phyloP scores from a whole-genome alignment of 2,888 invertebrate species.

The Syritta pipiens region DNA sequence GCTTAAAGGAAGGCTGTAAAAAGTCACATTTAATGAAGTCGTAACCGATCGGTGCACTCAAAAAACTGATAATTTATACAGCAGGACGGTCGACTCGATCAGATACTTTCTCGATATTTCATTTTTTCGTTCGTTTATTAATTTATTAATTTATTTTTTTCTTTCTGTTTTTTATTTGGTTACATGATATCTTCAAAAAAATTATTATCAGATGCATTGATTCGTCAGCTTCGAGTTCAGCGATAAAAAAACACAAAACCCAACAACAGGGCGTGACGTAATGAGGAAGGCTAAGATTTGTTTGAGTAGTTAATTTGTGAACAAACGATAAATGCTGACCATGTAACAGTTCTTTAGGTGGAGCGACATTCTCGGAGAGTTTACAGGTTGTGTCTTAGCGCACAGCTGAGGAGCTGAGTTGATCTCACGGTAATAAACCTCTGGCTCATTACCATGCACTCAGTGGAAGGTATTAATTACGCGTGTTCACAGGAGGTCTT shows the following conservation, averaged over 20 bases:
- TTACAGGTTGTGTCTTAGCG: too few relatives aligned
- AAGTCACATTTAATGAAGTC: slow-evolving; percentile 3
- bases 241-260: neutral
- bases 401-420: too few relatives aligned
- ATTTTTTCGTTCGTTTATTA: slow-evolving; percentile 3
- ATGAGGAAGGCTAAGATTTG: neutral
- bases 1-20: slow-evolving; percentile 8
- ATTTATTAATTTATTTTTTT: slow-evolving; percentile 18
- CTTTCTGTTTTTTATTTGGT: slow-evolving; percentile 5
- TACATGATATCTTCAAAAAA: slow-evolving; percentile 15
- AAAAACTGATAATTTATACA: neutral
- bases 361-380: too few relatives aligned
- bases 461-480: too few relatives aligned
- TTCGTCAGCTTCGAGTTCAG: neutral
- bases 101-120: slow-evolving; percentile 54
- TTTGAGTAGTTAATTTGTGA: too few relatives aligned
- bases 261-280: neutral
- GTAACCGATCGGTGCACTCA: neutral
- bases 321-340: too few relatives aligned
- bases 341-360: too few relatives aligned
- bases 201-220: neutral
- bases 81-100: slow-evolving; percentile 12
- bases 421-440: too few relatives aligned
- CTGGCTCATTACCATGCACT: too few relatives aligned
- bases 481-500: too few relatives aligned